Conservation (phyloP, 2,113 vertebrate genomes). For the Furnarius figulus region DNA sequence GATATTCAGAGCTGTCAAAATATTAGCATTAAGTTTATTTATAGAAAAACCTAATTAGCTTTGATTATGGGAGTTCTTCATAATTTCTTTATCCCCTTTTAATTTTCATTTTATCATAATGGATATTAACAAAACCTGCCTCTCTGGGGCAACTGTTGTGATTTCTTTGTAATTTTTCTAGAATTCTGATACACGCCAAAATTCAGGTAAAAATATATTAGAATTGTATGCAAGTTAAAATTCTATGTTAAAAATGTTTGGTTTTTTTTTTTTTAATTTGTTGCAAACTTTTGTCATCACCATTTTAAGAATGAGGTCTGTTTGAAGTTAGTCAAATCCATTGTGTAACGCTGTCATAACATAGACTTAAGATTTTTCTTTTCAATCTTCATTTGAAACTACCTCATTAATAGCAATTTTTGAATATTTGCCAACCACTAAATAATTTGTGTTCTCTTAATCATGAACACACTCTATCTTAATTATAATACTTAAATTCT, state of each 20-base stretch:
- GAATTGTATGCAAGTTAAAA: background rate
- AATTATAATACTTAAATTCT: background rate
- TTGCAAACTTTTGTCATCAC: background rate
- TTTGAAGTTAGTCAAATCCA: background rate
- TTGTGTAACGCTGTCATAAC: background rate
- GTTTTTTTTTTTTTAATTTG: background rate
- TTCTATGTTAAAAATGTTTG: background rate
- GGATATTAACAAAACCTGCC: background rate
- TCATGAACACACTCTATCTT: background rate
- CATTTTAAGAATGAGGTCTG: background rate
- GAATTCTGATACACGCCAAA: background rate
- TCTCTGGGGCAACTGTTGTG: background rate
- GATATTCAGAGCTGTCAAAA: background rate
- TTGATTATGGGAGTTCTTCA: background rate
- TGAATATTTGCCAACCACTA: background rate
- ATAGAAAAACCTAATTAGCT: background rate
- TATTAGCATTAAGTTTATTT: background rate
- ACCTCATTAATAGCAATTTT: background rate
- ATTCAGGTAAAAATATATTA: background rate
- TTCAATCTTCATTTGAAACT: background rate
- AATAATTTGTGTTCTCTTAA: conserved; percentile 4
- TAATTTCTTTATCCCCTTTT: background rate
- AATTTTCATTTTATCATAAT: background rate
- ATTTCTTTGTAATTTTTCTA: background rate
- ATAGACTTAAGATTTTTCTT: background rate